phyloP scores from a whole-genome alignment of 2,888 invertebrate species.

The Sphaerophoria rueppellii region DNA sequence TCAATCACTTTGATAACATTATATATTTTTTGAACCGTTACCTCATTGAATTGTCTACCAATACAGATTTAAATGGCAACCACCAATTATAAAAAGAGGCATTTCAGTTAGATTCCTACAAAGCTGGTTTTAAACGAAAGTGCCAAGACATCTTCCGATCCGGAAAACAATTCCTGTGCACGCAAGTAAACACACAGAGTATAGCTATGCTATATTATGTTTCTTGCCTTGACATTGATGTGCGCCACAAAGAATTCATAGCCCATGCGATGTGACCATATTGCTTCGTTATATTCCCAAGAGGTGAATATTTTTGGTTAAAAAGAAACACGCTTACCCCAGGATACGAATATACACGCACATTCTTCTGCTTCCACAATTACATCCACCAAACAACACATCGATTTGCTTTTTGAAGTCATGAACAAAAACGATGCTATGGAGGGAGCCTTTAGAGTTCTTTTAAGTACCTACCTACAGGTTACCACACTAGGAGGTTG shows the following conservation, averaged over 20 bases:
- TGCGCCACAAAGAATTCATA: constrained; percentile 65
- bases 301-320: constrained; percentile 16
- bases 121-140: constrained; percentile 49
- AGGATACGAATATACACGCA: background rate
- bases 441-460: constrained; percentile 40
- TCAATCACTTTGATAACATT: no score
- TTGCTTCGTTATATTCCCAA: constrained; percentile 49
- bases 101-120: constrained; percentile 26
- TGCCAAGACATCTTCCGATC: constrained; percentile 51
- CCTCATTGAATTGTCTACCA: constrained; percentile 12
- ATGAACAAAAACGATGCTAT: background rate
- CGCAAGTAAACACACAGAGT: constrained; percentile 14
- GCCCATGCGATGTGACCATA: constrained; percentile 60
- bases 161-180: constrained; percentile 25
- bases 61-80: background rate
- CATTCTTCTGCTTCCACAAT: constrained; percentile 10
- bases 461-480: background rate
- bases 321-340: background rate
- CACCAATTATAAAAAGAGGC: constrained; percentile 1
- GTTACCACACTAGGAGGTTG: constrained; percentile 25
- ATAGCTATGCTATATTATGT: background rate
- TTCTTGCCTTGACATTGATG: constrained; percentile 45
- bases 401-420: constrained; percentile 35
- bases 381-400: constrained; percentile 8
- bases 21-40: no score